These are phyloP conservation scores for Neuroscelio doddi DNA, from an alignment of 2,888 invertebrate genomes.

Conservation along the genomic window DNA sequence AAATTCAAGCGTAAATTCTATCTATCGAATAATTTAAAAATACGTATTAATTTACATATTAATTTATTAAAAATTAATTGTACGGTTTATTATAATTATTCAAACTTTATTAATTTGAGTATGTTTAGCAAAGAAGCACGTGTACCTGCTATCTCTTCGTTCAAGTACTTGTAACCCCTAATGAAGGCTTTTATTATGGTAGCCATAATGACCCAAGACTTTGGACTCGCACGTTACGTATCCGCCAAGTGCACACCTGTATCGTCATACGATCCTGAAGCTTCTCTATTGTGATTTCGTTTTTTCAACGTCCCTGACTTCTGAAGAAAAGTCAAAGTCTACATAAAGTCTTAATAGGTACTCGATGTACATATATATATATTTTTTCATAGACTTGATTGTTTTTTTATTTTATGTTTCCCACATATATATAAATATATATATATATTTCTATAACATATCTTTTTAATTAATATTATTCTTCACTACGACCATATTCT, in stretches of 20 bases:
- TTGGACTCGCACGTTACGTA: constrained; percentile 18
- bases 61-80: too few relatives aligned
- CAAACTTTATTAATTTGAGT: too few relatives aligned
- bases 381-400: too few relatives aligned
- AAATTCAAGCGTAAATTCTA: too few relatives aligned
- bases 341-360: neutral
- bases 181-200: constrained; percentile 55
- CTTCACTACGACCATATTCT: neutral
- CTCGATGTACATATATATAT: too few relatives aligned
- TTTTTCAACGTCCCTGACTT: neutral
- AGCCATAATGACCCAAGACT: constrained; percentile 53
- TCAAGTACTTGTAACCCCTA: constrained; percentile 55
- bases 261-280: constrained; percentile 27
- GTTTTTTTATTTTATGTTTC: too few relatives aligned
- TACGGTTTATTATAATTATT: too few relatives aligned
- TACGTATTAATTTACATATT: too few relatives aligned
- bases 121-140: neutral
- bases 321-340: neutral
- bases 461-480: too few relatives aligned
- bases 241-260: constrained; percentile 8
- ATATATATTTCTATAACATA: too few relatives aligned
- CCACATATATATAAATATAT: too few relatives aligned
- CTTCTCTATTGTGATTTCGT: neutral
- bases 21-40: too few relatives aligned
- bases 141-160: constrained; percentile 64